Evolutionary conservation across 2,113 vertebrate genomes (phyloP), one percentile per base, ranked within the genome.

Genomic region (Melanocharis versteri): DNA sequence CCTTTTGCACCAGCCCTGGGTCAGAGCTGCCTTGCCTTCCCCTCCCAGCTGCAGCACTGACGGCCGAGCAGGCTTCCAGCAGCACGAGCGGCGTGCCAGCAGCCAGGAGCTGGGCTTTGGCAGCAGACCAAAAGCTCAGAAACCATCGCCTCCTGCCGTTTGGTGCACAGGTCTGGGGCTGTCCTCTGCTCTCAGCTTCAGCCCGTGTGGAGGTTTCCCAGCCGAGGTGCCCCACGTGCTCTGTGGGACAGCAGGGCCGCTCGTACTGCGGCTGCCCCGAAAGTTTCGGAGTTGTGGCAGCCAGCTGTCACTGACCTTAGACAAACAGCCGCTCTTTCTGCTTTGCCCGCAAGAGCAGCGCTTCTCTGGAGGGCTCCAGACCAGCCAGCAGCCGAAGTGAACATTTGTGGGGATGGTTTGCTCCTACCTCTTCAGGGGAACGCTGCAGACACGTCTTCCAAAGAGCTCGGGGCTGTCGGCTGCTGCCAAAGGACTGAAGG

Each of bases 351-450:
- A 7, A 77, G 64, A 80, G 81, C 7, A 50, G 21, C 0, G 1
- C 78, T 80, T 80, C 90, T 81, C 79, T 20, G 64, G 40, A 83
- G 76, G 85, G 88, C 88, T 96, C 56, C 68, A 53, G 82, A 37
- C 54, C 28, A 9, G 30, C 64, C 93, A 78, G 65, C 86, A 86
- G 68, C 56, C 21, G 7, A 40, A 65, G 76, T 48, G 71, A 78
- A 68, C 77, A 2, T 68, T 84, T 11, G 68, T 71, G 50, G 92
- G 90, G 69, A 73, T 93, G 83, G 56, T 90, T 94, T 92, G 95
- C 94, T 94, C 92, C 93, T 95, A 56, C 96, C 95, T 96, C 95
- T 80, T 77, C 24, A 11, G 85, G 90, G 68, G 92, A 96, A 47
- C 22, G 80, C 92, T 94, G 83, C 96, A 92, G 90, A 93, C 37